These are phyloP conservation scores for Calosoma granatense DNA, from an alignment of 1,140 invertebrate species.

Conservation along the genomic window DNA sequence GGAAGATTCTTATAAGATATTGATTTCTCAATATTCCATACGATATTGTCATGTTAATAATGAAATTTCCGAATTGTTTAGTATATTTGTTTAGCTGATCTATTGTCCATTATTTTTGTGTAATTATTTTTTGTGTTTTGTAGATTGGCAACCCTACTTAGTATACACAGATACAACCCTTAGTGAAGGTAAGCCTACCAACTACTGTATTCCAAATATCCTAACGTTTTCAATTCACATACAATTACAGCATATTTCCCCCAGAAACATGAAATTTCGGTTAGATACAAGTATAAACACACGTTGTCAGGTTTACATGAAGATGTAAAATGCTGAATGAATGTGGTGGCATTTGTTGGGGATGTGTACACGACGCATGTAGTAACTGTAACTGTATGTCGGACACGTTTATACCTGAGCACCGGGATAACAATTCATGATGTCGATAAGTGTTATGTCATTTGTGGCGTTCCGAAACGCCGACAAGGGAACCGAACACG, in stretches of 20 bases:
- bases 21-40: no score
- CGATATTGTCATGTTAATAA: no score
- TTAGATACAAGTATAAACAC: neutral
- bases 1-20: no score
- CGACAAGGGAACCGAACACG: neutral
- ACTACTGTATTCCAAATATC: neutral
- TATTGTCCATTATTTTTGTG: no score
- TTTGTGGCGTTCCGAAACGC: neutral
- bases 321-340: neutral
- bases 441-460: conserved; percentile 5
- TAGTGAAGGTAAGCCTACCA: neutral
- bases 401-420: neutral
- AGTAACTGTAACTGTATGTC: neutral
- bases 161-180: conserved; percentile 2
- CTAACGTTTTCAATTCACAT: neutral
- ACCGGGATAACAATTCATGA: neutral
- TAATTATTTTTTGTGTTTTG: conserved; percentile 3
- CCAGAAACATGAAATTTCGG: neutral
- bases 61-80: no score
- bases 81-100: no score
- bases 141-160: conserved; percentile 8
- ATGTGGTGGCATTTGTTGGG: neutral
- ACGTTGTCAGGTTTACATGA: neutral
- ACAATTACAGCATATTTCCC: neutral
- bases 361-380: no score